Base-by-base conservation (phyloP, 2,888 invertebrate species). In the Noctua janthina region DNA sequence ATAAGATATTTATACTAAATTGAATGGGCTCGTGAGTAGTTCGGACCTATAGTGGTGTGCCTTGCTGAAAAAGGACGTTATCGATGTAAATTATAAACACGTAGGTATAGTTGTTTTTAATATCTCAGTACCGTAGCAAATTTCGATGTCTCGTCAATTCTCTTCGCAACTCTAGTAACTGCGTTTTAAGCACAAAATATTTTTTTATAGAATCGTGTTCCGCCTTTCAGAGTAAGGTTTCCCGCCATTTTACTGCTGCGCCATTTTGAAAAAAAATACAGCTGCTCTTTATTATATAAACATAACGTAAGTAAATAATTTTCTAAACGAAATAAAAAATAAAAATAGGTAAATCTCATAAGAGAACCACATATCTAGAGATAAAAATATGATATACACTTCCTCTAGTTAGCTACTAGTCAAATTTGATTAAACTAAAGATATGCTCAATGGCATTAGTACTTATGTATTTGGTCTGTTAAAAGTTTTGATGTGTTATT, bases 361-460 rank as follows among this genome's bases (percentile, higher is more conserved):
- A 59, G 72, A 82, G 75, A 90, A 80, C 87, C 76, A 87, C 88
- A 90, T 92, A 92, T 91, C 90, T 90, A 87, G 79, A 86, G 74
- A 66, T 89, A 85, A 84, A 83, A 69, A 78, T 74, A 75, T 83
- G 29, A 59, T 84, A 72, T 87, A 59, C 46, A 80, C 78, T 70
- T 85, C 86, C 73, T 89, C 86, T 91, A 91, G 88, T 90, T 88
- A 64, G 75, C 82, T 81, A 88, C 91, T 92, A 92, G 92, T 92
- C 92, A 91, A 88, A 85, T 86, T 85, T 77, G 75, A 69, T 78
- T 74, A 69, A 83, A 83, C 17, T 68, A 73, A 86, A 86, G 5
- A 67, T 76, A 86, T 87, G 91, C 89, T 90, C 87, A 90, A 84
- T 56, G 85, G 89, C 87, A 81, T 83, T 86, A 83, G 88, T 83